Evolutionary conservation across 2,888 invertebrate genomes (phyloP).

Genomic region (Hypolimnas misippus): DNA sequence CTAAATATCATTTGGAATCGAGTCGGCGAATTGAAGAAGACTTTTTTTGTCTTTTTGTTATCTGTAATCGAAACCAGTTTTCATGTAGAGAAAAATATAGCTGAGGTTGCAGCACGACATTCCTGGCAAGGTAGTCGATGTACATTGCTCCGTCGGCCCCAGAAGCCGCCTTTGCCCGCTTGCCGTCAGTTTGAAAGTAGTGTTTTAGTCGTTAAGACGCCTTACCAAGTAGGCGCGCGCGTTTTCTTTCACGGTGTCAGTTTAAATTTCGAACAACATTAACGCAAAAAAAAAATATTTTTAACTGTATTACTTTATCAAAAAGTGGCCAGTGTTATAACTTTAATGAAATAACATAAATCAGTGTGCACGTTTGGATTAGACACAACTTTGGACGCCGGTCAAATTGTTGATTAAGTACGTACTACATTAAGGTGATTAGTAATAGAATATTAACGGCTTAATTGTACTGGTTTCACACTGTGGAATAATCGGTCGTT

Average conservation of each 20-base stretch:
- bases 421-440: constrained; percentile 50
- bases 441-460: constrained; percentile 23
- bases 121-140: constrained; percentile 65
- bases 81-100: constrained; percentile 63
- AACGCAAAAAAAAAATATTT: constrained; percentile 27
- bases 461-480: constrained; percentile 11
- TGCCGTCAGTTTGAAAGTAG: constrained; percentile 77
- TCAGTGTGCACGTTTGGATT: constrained; percentile 58
- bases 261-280: constrained; percentile 32
- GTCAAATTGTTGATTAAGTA: constrained; percentile 73
- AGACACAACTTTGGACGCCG: constrained; percentile 55
- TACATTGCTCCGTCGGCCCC: constrained; percentile 51
- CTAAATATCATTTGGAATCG: constrained; percentile 1
- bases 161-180: constrained; percentile 41
- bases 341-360: constrained; percentile 54
- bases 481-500: not conserved
- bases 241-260: constrained; percentile 55
- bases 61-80: constrained; percentile 56
- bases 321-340: constrained; percentile 70
- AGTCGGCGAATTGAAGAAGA: constrained; percentile 33
- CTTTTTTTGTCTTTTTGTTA: constrained; percentile 27
- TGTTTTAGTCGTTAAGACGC: constrained; percentile 69
- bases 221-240: constrained; percentile 50
- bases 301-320: constrained; percentile 40
- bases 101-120: constrained; percentile 71